A percentile compares a stretch with the other conserved stretches of the same genome.
phyloP scores from a whole-genome alignment of 2,113 vertebrate species.

The Toxotes jaculatrix region DNA sequence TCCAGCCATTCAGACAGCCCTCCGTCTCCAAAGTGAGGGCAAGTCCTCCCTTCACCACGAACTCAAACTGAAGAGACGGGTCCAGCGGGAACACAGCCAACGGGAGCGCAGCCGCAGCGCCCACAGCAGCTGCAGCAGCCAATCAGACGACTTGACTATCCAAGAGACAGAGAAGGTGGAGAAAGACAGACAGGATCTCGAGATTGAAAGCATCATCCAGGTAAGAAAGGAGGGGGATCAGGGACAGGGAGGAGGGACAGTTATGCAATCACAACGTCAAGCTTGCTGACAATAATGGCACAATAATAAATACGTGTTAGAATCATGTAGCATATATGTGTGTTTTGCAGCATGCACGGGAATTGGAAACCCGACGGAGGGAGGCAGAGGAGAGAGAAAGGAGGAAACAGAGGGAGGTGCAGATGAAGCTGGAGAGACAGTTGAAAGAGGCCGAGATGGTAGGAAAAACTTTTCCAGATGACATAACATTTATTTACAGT shows the following conservation, averaged over 20 bases:
- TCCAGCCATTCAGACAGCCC: constrained; percentile 81
- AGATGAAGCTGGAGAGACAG: constrained; percentile 83
- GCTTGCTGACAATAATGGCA: background rate
- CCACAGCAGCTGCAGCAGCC: constrained; percentile 73
- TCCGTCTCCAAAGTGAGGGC: constrained; percentile 78
- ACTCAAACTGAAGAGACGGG: constrained; percentile 80
- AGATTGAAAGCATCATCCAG: constrained; percentile 85
- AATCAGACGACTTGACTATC: constrained; percentile 68
- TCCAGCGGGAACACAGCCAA: constrained; percentile 75
- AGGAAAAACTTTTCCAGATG: constrained; percentile 32
- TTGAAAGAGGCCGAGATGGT: constrained; percentile 84
- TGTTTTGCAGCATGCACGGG: constrained; percentile 79
- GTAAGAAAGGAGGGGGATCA: constrained; percentile 46
- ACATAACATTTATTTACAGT: constrained; percentile 3
- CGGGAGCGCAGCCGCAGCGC: constrained; percentile 68
- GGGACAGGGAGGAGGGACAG: rapidly evolving
- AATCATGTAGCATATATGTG: background rate
- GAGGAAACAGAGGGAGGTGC: constrained; percentile 79
- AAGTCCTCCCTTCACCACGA: constrained; percentile 81
- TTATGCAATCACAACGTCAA: background rate
- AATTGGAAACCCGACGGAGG: constrained; percentile 76
- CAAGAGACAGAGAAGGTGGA: constrained; percentile 77
- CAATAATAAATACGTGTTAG: background rate
- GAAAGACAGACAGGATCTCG: constrained; percentile 77
- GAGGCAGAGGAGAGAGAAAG: constrained; percentile 79